phyloP scores from a whole-genome alignment of 1,140 invertebrate species.

The Solenopsis invicta region DNA sequence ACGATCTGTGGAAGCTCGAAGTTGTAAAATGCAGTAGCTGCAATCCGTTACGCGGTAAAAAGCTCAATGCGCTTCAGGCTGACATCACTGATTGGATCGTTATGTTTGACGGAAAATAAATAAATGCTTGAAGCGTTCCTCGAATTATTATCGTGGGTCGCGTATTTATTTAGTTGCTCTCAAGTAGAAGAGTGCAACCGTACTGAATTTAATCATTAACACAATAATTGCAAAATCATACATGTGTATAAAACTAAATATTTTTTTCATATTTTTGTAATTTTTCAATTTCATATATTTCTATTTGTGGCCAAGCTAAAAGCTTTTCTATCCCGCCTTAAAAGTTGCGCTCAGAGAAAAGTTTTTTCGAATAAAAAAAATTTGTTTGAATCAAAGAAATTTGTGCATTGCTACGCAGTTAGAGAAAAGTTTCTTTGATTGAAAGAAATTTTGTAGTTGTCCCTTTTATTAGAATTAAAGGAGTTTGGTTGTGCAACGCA shows the following conservation, averaged over 20 bases:
- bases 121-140: slow-evolving; percentile 51
- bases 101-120: slow-evolving; percentile 64
- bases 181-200: not conserved
- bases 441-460: no score
- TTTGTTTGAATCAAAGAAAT: no score
- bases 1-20: not conserved
- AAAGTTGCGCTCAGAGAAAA: not conserved
- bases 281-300: not conserved
- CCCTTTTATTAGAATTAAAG: no score
- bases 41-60: slow-evolving; percentile 7
- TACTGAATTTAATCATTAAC: slow-evolving; percentile 11
- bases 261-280: not conserved
- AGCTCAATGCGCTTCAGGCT: not conserved
- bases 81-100: slow-evolving; percentile 7
- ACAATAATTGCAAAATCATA: not conserved
- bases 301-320: not conserved
- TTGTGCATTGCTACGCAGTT: no score
- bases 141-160: slow-evolving; percentile 54
- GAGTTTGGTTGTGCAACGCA: no score
- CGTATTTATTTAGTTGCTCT: slow-evolving; percentile 49
- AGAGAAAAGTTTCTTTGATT: no score
- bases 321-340: not conserved
- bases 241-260: no score
- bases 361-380: no score
- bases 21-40: slow-evolving; percentile 27